Evolutionary conservation across 2,113 vertebrate species (phyloP), one percentile per base, ranked within the genome.

Genomic region (Galemys pyrenaicus): DNA sequence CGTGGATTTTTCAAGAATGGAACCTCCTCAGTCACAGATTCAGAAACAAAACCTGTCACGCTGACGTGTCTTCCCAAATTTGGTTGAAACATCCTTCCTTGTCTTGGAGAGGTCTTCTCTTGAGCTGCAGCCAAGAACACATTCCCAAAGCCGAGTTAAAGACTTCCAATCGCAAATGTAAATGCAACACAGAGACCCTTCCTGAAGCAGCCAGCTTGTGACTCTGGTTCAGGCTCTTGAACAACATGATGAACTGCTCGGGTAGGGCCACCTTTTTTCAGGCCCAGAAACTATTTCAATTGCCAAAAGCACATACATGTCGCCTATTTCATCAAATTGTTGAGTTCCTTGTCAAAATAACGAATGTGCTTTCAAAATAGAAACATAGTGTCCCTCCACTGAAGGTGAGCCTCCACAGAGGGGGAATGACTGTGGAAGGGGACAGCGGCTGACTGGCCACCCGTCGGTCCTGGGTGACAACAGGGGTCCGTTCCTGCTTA

Each of bases 401-500:
- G 80, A 54, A 44, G 92, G 37, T 9, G 3, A 60, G 37, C 32
- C 8, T 32, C 54, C 26, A 10, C 17, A 81, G 87, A 75, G 26
- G 82, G 37, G 12, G 3, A 51, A 64, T 41, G 22, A 56, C 1
- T 0, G 64, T 49, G 54, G 1, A 6, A 78, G 81, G 28, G 54
- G 39, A 37, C 89, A n/a, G 0, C 0, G 11, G 39, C 75, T 0
- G 3, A 82, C 35, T 77, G 87, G 89, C 19, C 88, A 16, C 28
- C 67, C 95, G 80, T 51, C 89, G 56, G 35, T 92, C 54, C 78
- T 30, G 46, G 46, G 12, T 49, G 87, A 62, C 46, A 89, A 77
- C 98, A 98, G 98, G 98, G 98, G 97, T 94, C 22, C 44, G 51
- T 90, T 96, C 82, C 92, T 75, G 91, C 96, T 97, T 97, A 56